A percentile compares a stretch with the other conserved stretches of the same genome.
These are phyloP conservation scores for Cochlearius cochlearius DNA, from an alignment of 2,113 vertebrate species.

Conservation along the genomic window DNA sequence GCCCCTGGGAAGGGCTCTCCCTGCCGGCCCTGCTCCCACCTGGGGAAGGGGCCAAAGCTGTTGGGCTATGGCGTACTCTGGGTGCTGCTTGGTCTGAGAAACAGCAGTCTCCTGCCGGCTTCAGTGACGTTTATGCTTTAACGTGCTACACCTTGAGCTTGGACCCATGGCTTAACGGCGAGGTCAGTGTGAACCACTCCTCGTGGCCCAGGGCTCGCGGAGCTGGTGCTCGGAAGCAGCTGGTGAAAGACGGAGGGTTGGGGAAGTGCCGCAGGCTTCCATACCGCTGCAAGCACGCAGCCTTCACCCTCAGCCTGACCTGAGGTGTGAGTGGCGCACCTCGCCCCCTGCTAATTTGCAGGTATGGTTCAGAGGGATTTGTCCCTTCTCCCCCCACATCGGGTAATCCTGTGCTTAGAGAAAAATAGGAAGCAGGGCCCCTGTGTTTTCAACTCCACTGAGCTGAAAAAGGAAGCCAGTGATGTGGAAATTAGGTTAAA, in stretches of 20 bases:
- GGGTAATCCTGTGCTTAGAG: not conserved
- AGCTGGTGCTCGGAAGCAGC: not conserved
- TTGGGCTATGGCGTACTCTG: fast-evolving
- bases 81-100: not conserved
- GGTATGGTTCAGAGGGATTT: not conserved
- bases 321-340: too few species aligned
- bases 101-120: not conserved
- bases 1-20: not conserved
- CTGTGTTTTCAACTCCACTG: not conserved
- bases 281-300: not conserved
- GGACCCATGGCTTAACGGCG: fast-evolving
- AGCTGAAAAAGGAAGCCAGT: conserved; percentile 37
- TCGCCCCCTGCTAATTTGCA: not conserved
- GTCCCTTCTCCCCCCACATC: fast-evolving
- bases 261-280: not conserved
- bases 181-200: not conserved
- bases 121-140: fast-evolving
- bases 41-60: not conserved
- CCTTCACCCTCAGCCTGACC: not conserved
- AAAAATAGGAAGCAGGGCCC: conserved; percentile 28
- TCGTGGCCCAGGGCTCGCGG: fast-evolving
- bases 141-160: not conserved
- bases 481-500: conserved; percentile 61
- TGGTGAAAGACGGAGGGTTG: not conserved
- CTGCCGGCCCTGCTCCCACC: fast-evolving